Evolutionary conservation across 2,113 vertebrate species (phyloP).

Genomic region (Bambusicola thoracicus): DNA sequence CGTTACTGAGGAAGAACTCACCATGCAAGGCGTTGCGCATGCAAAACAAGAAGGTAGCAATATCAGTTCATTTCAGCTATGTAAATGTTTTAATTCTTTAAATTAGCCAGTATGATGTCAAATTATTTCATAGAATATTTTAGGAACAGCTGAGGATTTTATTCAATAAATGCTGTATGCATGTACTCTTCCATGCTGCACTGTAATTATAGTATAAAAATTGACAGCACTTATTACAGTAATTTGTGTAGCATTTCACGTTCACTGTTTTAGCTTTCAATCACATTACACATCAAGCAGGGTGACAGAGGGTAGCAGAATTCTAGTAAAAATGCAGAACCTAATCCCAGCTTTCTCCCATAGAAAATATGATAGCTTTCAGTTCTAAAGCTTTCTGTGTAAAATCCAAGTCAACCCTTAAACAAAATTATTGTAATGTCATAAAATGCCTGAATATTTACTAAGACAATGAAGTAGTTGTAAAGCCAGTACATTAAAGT

Average conservation of each 20-base stretch:
- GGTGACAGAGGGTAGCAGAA: neutral
- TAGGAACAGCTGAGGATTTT: conserved; percentile 21
- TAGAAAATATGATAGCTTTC: neutral
- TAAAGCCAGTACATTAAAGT: neutral
- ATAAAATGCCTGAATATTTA: neutral
- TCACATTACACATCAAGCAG: neutral
- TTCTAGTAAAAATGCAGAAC: neutral
- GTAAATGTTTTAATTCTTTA: neutral
- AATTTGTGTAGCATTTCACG: neutral
- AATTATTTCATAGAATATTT: neutral
- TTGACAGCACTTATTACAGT: conserved; percentile 46
- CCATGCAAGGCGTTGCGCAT: neutral
- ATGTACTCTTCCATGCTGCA: neutral
- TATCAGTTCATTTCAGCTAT: neutral
- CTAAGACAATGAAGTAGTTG: neutral
- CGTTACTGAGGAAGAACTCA: neutral
- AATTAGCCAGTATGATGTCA: neutral
- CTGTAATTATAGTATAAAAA: conserved; percentile 41
- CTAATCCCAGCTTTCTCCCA: neutral
- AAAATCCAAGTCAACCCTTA: neutral
- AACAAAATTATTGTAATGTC: neutral
- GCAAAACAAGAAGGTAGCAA: neutral
- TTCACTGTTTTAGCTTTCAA: conserved; percentile 20
- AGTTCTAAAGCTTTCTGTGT: neutral
- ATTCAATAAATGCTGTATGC: conserved; percentile 25